These are phyloP conservation scores for Falcunculus frontatus DNA, from an alignment of 2,113 vertebrate genomes.

Conservation along the genomic window DNA sequence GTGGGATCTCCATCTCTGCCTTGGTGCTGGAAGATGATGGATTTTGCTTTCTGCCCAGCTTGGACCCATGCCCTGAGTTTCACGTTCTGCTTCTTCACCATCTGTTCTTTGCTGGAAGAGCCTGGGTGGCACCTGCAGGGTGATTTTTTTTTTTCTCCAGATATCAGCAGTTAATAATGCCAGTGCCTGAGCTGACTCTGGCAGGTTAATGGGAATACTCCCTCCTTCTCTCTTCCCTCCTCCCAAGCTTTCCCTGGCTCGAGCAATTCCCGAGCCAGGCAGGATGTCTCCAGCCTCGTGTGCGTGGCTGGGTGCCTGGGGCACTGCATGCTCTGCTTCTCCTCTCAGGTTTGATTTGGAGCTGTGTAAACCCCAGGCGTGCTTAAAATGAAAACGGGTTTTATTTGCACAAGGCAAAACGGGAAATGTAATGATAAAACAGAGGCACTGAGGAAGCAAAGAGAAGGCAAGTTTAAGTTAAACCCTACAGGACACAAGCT, in stretches of 20 bases:
- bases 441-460: background rate
- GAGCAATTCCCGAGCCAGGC: background rate
- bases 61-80: background rate
- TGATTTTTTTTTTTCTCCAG: background rate
- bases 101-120: background rate
- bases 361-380: accelerated
- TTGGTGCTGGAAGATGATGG: background rate
- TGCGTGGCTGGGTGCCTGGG: background rate
- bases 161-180: background rate
- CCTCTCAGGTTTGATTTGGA: background rate
- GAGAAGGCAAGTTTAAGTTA: background rate
- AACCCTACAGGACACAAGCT: background rate
- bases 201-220: background rate
- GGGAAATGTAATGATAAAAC: background rate
- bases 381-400: background rate
- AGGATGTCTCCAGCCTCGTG: background rate
- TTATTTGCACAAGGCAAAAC: background rate
- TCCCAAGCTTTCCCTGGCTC: background rate
- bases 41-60: background rate
- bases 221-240: background rate
- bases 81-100: accelerated
- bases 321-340: background rate
- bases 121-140: background rate
- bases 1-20: background rate
- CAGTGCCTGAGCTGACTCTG: background rate